Evolutionary conservation across 2,113 vertebrate genomes (phyloP).

Genomic region (Procavia capensis): DNA sequence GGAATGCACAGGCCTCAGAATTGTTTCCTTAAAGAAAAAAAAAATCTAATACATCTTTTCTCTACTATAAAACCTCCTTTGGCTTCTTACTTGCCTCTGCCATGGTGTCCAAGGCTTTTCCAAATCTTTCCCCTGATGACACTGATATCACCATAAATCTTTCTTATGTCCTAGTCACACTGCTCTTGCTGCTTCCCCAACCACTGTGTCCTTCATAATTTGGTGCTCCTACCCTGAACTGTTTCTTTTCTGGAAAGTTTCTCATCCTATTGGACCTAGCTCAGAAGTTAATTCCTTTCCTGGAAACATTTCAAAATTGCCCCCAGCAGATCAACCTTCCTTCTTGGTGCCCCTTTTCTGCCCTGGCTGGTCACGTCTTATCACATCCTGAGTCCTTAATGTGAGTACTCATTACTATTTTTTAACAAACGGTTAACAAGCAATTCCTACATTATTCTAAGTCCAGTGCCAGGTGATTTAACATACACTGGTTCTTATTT

Average conservation of each 20-base stretch:
- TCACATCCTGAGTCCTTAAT: not conserved
- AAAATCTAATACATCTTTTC: not conserved
- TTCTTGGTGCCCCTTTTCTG: not conserved
- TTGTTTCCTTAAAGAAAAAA: not conserved
- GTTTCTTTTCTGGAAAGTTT: no score
- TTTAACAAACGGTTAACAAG: constrained; percentile 28
- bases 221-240: not conserved
- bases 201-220: not conserved
- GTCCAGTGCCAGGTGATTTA: not conserved
- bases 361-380: not conserved
- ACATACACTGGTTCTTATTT: not conserved
- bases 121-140: not conserved
- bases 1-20: not conserved
- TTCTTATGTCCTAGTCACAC: not conserved
- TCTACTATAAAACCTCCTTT: not conserved
- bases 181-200: not conserved
- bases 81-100: not conserved
- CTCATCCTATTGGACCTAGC: not conserved
- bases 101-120: not conserved
- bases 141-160: not conserved
- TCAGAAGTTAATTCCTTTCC: not conserved
- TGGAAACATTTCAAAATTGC: not conserved
- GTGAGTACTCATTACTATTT: not conserved
- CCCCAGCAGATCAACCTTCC: not conserved
- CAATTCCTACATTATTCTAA: not conserved